These are phyloP conservation scores for Amyelois transitella DNA, from an alignment of 1,140 invertebrate species.

Conservation along the genomic window DNA sequence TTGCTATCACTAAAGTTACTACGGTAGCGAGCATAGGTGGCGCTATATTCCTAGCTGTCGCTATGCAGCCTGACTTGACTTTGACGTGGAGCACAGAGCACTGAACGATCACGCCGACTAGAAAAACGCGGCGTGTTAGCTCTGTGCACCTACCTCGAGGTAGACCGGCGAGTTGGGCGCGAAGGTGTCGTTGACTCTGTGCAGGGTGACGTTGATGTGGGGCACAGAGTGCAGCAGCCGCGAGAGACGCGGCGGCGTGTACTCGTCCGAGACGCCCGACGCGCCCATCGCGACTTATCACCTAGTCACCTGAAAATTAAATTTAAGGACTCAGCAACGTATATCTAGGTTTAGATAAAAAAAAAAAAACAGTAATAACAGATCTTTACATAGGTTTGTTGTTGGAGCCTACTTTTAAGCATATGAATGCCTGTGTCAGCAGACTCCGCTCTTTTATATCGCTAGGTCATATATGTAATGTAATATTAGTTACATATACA, in stretches of 20 bases:
- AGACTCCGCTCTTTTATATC: no score
- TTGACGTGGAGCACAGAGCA: no score
- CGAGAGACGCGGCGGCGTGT: constrained; percentile 87
- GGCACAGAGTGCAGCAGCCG: constrained; percentile 89
- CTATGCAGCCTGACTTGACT: no score
- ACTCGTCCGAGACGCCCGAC: constrained; percentile 77
- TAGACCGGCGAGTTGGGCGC: constrained; percentile 91
- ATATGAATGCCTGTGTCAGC: no score
- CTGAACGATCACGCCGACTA: no score
- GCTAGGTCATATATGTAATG: no score
- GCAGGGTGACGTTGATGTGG: constrained; percentile 90
- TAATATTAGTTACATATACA: no score
- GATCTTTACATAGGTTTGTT: no score
- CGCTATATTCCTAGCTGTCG: no score
- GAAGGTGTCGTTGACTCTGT: constrained; percentile 92
- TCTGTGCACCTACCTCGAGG: constrained; percentile 80
- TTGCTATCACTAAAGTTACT: no score
- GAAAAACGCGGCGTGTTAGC: neutral
- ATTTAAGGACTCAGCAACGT: neutral
- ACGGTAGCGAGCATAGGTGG: neutral
- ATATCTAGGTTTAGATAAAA: neutral
- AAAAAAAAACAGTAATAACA: no score
- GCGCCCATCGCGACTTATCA: constrained; percentile 52
- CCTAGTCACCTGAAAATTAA: constrained; percentile 32
- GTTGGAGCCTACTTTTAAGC: no score